phyloP scores from a whole-genome alignment of 2,888 invertebrate species.

The Drosophila longiperda region DNA sequence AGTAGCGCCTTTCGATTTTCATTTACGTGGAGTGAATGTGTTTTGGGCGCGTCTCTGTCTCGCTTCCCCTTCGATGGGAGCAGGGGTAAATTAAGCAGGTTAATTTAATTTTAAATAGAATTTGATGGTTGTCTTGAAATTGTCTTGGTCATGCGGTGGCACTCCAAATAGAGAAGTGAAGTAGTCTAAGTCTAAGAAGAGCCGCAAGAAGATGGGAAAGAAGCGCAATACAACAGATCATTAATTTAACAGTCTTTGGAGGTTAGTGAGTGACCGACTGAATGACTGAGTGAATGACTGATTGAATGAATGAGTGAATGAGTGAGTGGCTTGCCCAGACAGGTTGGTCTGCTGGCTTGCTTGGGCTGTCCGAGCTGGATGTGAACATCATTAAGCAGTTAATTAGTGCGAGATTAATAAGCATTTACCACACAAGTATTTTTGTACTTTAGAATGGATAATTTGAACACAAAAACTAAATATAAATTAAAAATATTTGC shows the following conservation, averaged over 20 bases:
- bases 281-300: constrained; percentile 43
- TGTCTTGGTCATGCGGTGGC: constrained; percentile 50
- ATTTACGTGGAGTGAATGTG: constrained; percentile 62
- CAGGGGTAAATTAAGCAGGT: constrained; percentile 74
- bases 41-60: constrained; percentile 67
- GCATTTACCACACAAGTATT: constrained; percentile 1
- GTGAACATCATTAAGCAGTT: constrained; percentile 62
- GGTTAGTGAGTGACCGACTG: constrained; percentile 66
- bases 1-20: constrained; percentile 80
- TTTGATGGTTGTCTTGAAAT: constrained; percentile 65
- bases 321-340: constrained; percentile 50
- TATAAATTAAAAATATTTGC: background rate
- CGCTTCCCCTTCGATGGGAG: constrained; percentile 7
- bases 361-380: constrained; percentile 35
- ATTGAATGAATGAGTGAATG: background rate
- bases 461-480: background rate
- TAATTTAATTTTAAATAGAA: constrained; percentile 80
- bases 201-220: background rate
- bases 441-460: constrained; percentile 43
- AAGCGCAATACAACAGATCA: constrained; percentile 57
- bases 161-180: constrained; percentile 5
- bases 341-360: constrained; percentile 32
- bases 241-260: constrained; percentile 76
- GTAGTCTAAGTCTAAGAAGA: background rate
- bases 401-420: constrained; percentile 42